Conservation (phyloP, 1,140 invertebrate genomes). For the Lineus longissimus region DNA sequence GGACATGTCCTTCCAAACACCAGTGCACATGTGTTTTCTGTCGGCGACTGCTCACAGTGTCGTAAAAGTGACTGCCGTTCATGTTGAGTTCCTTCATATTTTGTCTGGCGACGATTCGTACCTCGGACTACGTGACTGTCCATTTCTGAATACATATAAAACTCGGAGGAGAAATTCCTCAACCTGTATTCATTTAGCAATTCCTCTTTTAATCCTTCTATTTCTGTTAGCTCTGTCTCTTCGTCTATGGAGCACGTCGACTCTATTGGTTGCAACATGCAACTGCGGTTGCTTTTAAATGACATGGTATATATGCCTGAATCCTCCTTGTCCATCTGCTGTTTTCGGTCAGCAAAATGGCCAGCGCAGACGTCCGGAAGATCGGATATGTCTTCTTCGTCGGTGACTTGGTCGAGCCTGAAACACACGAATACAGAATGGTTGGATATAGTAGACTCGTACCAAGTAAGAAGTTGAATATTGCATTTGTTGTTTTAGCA, state of each 20-base stretch:
- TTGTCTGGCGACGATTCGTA: neutral
- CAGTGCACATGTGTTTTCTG: neutral
- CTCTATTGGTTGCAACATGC: neutral
- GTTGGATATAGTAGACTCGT: too few relatives aligned
- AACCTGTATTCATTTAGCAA: too few relatives aligned
- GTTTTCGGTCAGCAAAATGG: neutral
- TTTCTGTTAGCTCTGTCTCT: neutral
- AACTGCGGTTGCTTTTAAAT: conserved; percentile 5
- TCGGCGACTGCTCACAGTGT: conserved; percentile 1
- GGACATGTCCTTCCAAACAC: neutral
- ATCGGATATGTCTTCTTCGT: neutral
- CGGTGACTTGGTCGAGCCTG: neutral
- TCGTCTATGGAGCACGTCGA: neutral
- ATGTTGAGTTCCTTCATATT: neutral
- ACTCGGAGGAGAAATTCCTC: neutral
- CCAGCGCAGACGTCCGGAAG: neutral
- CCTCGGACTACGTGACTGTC: neutral
- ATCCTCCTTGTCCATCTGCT: conserved; percentile 7
- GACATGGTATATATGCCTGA: conserved; percentile 9
- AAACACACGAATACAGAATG: too few relatives aligned
- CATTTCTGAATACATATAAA: neutral
- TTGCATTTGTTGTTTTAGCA: too few relatives aligned
- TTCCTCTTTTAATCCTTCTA: conserved; percentile 5
- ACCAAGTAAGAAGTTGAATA: too few relatives aligned
- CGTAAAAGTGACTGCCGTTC: conserved; percentile 3